Evolutionary conservation across 1,140 invertebrate genomes (phyloP).

Genomic region (Musca domestica): DNA sequence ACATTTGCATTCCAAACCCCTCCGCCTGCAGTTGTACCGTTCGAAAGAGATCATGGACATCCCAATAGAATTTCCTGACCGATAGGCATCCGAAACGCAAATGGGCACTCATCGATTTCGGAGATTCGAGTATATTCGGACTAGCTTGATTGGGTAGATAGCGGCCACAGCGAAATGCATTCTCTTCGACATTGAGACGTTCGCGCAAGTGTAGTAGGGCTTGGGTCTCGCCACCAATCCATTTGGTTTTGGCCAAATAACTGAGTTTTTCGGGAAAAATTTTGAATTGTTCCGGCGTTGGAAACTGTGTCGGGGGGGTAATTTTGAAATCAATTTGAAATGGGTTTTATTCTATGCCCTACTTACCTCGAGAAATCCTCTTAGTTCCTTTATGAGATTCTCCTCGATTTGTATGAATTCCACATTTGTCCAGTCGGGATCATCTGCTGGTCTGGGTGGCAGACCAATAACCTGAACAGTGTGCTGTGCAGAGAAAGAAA

Average conservation of each 20-base stretch:
- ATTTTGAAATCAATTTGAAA: background rate
- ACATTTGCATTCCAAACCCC: conserved; percentile 35
- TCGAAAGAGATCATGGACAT: conserved; percentile 62
- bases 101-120: conserved; percentile 68
- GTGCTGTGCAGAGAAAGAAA: conserved; percentile 54
- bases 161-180: conserved; percentile 61
- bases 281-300: conserved; percentile 63
- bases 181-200: conserved; percentile 59
- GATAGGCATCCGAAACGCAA: conserved; percentile 67
- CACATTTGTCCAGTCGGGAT: conserved; percentile 57
- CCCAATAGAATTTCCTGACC: conserved; percentile 65
- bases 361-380: conserved; percentile 55
- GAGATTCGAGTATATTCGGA: conserved; percentile 66
- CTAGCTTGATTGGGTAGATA: conserved; percentile 67
- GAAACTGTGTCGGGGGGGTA: conserved; percentile 50
- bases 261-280: conserved; percentile 55
- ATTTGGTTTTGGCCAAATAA: conserved; percentile 49
- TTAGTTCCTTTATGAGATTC: conserved; percentile 54
- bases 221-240: conserved; percentile 68
- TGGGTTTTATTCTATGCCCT: background rate
- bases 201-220: conserved; percentile 61
- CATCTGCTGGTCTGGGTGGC: conserved; percentile 60
- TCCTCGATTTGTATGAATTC: conserved; percentile 56
- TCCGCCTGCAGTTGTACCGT: conserved; percentile 58
- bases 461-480: conserved; percentile 62